Evolutionary conservation across 2,113 vertebrate genomes (phyloP).

Genomic region (Arothron firmamentum): DNA sequence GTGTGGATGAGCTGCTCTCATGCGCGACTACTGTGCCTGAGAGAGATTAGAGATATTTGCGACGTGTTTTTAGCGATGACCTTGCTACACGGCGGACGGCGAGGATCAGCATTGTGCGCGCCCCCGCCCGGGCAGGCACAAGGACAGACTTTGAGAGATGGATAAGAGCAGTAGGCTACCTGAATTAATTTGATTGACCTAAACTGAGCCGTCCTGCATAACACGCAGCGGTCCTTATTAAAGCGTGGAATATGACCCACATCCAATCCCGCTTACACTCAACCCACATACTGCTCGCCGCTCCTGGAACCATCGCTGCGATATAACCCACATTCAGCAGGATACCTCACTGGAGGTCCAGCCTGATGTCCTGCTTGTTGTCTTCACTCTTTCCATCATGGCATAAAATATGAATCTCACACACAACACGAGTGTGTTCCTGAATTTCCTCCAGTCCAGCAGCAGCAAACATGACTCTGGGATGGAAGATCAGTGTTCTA

Average conservation of each 20-base stretch:
- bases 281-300: slow-evolving; percentile 30
- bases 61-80: slow-evolving; percentile 58
- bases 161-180: background rate
- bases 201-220: slow-evolving; percentile 12
- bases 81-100: slow-evolving; percentile 57
- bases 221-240: slow-evolving; percentile 23
- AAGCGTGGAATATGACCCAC: slow-evolving; percentile 36
- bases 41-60: slow-evolving; percentile 52
- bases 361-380: background rate
- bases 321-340: slow-evolving; percentile 32
- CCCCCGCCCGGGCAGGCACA: background rate
- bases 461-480: too few species aligned
- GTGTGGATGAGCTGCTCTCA: slow-evolving; percentile 39
- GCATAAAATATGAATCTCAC: background rate
- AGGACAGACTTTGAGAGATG: slow-evolving; percentile 28
- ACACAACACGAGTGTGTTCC: background rate
- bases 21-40: slow-evolving; percentile 22
- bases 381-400: background rate
- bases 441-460: too few species aligned
- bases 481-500: too few species aligned
- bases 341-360: too few species aligned
- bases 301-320: slow-evolving; percentile 27
- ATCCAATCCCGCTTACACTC: slow-evolving; percentile 33
- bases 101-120: too few species aligned
- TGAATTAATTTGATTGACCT: slow-evolving; percentile 26